A percentile compares a stretch with the other conserved stretches of the same genome.
Conservation (phyloP, 2,113 vertebrate genomes). For the Circaetus gallicus region DNA sequence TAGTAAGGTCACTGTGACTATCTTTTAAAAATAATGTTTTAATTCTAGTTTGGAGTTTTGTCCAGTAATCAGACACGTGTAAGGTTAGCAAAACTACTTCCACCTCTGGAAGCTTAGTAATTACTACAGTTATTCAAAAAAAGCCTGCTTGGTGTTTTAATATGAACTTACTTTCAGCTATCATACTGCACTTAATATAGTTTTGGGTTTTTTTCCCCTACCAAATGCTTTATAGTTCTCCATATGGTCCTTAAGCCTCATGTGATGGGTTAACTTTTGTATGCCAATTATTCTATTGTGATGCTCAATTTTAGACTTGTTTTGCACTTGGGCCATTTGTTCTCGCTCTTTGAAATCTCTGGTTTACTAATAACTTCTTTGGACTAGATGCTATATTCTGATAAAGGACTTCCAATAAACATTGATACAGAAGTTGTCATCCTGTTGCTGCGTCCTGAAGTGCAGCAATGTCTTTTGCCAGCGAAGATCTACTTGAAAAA, state of each 20-base stretch:
- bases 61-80: background rate
- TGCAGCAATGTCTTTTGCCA: background rate
- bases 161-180: background rate
- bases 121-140: background rate
- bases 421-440: background rate
- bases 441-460: background rate
- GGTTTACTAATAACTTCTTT: background rate
- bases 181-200: background rate
- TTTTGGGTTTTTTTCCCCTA: rapidly evolving
- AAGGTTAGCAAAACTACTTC: background rate
- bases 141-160: background rate
- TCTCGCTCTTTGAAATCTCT: background rate
- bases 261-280: background rate
- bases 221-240: background rate
- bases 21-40: background rate
- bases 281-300: background rate
- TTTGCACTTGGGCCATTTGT: background rate
- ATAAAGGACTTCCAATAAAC: background rate
- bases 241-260: background rate
- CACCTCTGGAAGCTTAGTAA: background rate
- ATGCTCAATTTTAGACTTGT: background rate
- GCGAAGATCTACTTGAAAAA: background rate
- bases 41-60: background rate
- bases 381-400: background rate
- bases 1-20: background rate